phyloP scores from a whole-genome alignment of 2,888 invertebrate species.

The Itoplectis maculator region DNA sequence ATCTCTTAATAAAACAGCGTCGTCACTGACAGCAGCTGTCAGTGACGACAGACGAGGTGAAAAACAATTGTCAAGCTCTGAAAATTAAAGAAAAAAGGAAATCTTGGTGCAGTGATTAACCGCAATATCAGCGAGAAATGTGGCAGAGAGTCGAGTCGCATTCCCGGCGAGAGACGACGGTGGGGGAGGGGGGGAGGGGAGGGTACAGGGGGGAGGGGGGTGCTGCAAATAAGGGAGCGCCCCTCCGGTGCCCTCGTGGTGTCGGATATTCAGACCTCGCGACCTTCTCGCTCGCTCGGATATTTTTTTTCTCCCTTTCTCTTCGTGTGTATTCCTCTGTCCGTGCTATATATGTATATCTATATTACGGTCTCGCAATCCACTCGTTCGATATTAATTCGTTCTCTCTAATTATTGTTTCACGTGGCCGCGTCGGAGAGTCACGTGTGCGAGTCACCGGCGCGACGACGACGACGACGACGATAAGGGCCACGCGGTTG shows the following conservation, averaged over 20 bases:
- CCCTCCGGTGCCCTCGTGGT: conserved; percentile 43
- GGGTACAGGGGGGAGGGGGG: conserved; percentile 5
- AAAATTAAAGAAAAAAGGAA: not conserved
- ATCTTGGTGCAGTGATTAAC: conserved; percentile 64
- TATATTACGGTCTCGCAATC: conserved; percentile 1
- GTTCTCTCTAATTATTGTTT: conserved; percentile 66
- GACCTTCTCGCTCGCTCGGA: conserved; percentile 32
- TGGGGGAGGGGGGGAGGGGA: conserved; percentile 10
- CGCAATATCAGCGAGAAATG: conserved; percentile 54
- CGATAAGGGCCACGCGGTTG: not conserved
- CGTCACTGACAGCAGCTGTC: too few species aligned
- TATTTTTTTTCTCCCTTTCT: not conserved
- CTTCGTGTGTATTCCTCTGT: not conserved
- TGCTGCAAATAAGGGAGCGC: conserved; percentile 60
- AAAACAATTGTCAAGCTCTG: too few species aligned
- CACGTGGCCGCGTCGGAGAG: conserved; percentile 47
- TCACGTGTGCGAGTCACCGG: conserved; percentile 56
- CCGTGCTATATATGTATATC: not conserved
- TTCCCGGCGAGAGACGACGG: conserved; percentile 1
- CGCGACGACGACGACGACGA: conserved; percentile 7
- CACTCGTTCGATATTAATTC: conserved; percentile 65
- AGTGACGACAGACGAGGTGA: conserved; percentile 15
- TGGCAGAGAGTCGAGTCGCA: conserved; percentile 16
- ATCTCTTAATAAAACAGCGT: too few species aligned
- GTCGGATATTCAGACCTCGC: conserved; percentile 35